Evolutionary conservation across 2,888 invertebrate genomes (phyloP).

Genomic region (Troilus luridus): DNA sequence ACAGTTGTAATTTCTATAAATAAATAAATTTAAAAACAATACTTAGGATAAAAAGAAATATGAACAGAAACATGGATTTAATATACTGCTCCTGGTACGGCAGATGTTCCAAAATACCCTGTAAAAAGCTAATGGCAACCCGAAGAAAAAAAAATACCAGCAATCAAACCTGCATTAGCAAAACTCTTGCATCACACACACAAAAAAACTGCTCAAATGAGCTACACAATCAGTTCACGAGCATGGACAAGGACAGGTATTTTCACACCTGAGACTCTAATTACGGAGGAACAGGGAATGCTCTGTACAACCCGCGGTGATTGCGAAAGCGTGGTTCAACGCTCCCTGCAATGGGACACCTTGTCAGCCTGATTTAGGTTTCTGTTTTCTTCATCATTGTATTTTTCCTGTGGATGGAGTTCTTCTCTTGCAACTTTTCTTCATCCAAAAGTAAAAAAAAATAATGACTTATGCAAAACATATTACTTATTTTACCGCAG

Average conservation of each 20-base stretch:
- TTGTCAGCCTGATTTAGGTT: not conserved
- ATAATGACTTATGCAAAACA: not conserved
- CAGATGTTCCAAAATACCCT: not conserved
- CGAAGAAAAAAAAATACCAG: not conserved
- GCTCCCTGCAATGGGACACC: not conserved
- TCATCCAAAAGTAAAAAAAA: not conserved
- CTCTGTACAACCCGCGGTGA: not conserved
- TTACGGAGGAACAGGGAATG: slow-evolving; percentile 13
- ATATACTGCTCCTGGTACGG: too few relatives aligned
- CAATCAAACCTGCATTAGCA: slow-evolving; percentile 26
- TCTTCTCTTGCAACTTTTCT: not conserved
- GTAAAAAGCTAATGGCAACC: not conserved
- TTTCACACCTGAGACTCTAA: slow-evolving; percentile 16
- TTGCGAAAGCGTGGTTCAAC: slow-evolving; percentile 13
- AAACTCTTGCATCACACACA: not conserved
- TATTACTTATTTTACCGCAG: too few relatives aligned
- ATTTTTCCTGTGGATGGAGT: not conserved
- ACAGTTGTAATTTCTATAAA: too few relatives aligned
- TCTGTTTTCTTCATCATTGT: not conserved
- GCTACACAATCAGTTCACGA: slow-evolving; percentile 2
- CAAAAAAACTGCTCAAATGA: slow-evolving; percentile 2
- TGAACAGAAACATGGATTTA: not conserved
- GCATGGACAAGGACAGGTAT: slow-evolving; percentile 29
- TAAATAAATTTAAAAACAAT: too few relatives aligned
- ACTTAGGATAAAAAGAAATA: not conserved